Percentiles rank a stretch among this genome's conserved stretches.
These are phyloP conservation scores for Esperia sulphurella DNA, from an alignment of 2,888 invertebrate species.

Conservation along the genomic window DNA sequence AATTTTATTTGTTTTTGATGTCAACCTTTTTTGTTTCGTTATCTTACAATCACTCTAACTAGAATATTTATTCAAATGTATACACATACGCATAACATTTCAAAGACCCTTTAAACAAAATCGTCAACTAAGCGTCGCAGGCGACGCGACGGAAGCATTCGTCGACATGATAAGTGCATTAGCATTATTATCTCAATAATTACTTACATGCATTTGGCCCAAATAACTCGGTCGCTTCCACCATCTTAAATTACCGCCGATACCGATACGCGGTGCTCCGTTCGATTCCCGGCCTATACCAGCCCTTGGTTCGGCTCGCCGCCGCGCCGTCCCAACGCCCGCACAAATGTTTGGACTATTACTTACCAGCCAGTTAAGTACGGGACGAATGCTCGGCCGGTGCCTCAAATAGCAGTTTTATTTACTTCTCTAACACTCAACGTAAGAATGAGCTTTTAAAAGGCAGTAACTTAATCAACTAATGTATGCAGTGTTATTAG, in stretches of 20 bases:
- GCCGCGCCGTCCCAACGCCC: constrained; percentile 32
- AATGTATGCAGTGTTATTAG: constrained; percentile 50
- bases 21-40: too few species aligned
- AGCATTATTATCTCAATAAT: constrained; percentile 79
- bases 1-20: too few species aligned
- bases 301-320: constrained; percentile 23
- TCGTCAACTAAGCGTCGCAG: constrained; percentile 37
- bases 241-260: constrained; percentile 64
- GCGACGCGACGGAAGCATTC: constrained; percentile 65
- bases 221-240: constrained; percentile 66
- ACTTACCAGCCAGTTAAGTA: constrained; percentile 60
- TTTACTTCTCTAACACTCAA: constrained; percentile 51
- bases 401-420: constrained; percentile 45
- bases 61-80: too few species aligned
- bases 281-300: constrained; percentile 41
- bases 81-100: too few species aligned
- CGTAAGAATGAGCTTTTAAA: constrained; percentile 52
- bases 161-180: constrained; percentile 78
- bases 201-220: constrained; percentile 76
- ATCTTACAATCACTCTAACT: too few species aligned
- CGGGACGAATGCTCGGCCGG: constrained; percentile 34
- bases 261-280: constrained; percentile 38
- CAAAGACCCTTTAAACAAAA: too few species aligned
- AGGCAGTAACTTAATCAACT: constrained; percentile 56
- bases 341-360: constrained; percentile 59